A percentile compares a stretch with the other conserved stretches of the same genome.
phyloP scores from a whole-genome alignment of 2,888 invertebrate species.

The Nomada flava region DNA sequence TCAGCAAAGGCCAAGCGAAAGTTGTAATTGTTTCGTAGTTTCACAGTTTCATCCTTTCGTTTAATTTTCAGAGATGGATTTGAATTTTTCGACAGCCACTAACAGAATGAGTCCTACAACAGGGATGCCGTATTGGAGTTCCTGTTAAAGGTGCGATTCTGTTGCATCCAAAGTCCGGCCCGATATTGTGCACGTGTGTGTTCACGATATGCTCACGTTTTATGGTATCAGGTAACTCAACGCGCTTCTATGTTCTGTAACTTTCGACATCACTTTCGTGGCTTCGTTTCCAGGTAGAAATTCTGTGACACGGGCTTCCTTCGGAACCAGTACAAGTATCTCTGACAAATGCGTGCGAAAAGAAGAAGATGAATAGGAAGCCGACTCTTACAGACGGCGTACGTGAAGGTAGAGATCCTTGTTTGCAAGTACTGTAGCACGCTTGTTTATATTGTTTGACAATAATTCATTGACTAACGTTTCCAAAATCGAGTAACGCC shows the following conservation, averaged over 20 bases:
- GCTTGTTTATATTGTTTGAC: no score
- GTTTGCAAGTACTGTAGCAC: no score
- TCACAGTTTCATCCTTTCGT: neutral
- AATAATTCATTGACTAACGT: no score
- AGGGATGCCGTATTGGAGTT: neutral
- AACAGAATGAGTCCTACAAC: neutral
- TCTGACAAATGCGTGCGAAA: no score
- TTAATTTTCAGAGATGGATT: neutral
- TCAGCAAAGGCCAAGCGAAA: no score
- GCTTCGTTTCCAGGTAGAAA: constrained; percentile 1
- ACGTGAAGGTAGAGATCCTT: no score
- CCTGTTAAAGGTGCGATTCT: neutral
- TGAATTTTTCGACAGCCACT: neutral
- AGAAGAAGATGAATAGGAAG: no score
- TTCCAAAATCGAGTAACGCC: no score
- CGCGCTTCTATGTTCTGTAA: neutral
- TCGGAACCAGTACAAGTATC: neutral
- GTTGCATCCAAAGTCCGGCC: neutral
- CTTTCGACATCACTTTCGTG: neutral
- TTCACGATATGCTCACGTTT: neutral
- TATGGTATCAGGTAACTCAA: constrained; percentile 1
- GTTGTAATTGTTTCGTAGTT: neutral
- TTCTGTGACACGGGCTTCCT: neutral
- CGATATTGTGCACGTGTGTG: neutral
- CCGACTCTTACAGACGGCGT: no score